These are phyloP conservation scores for Denticeps clupeoides DNA, from an alignment of 2,797 vertebrate genomes.

Conservation along the genomic window DNA sequence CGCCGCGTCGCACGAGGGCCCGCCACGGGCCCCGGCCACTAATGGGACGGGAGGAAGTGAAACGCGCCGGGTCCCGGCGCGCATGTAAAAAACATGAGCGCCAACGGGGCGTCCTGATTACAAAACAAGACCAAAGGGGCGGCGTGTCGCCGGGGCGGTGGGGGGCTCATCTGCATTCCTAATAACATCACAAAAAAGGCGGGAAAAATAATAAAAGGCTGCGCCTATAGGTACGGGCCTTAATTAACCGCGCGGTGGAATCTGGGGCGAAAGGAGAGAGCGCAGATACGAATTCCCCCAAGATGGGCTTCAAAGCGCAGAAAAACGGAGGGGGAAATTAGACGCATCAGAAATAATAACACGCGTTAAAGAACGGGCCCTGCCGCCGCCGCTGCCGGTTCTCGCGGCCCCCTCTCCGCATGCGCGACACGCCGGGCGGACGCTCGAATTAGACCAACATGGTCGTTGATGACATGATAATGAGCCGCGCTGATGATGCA, in stretches of 20 bases:
- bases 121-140: slow-evolving; percentile 53
- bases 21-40: slow-evolving; percentile 44
- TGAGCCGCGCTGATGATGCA: slow-evolving; percentile 30
- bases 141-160: slow-evolving; percentile 17
- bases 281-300: slow-evolving; percentile 64
- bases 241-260: slow-evolving; percentile 63
- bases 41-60: slow-evolving; percentile 55
- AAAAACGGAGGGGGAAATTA: slow-evolving; percentile 52
- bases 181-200: slow-evolving; percentile 54
- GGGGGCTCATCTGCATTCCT: slow-evolving; percentile 55
- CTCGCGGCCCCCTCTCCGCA: slow-evolving; percentile 29
- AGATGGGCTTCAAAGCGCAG: slow-evolving; percentile 65
- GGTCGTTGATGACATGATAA: slow-evolving; percentile 24
- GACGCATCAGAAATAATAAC: slow-evolving; percentile 61
- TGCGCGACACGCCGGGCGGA: slow-evolving; percentile 14
- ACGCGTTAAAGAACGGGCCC: slow-evolving; percentile 44
- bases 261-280: slow-evolving; percentile 55
- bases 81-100: slow-evolving; percentile 50
- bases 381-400: slow-evolving; percentile 46
- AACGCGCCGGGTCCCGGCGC: slow-evolving; percentile 57
- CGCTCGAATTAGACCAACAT: slow-evolving; percentile 29
- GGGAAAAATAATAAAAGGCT: slow-evolving; percentile 41
- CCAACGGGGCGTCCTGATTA: slow-evolving; percentile 53
- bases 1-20: slow-evolving; percentile 34
- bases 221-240: slow-evolving; percentile 63